These are phyloP conservation scores for Lithophane ornitopus DNA, from an alignment of 2,888 invertebrate genomes.

Conservation along the genomic window DNA sequence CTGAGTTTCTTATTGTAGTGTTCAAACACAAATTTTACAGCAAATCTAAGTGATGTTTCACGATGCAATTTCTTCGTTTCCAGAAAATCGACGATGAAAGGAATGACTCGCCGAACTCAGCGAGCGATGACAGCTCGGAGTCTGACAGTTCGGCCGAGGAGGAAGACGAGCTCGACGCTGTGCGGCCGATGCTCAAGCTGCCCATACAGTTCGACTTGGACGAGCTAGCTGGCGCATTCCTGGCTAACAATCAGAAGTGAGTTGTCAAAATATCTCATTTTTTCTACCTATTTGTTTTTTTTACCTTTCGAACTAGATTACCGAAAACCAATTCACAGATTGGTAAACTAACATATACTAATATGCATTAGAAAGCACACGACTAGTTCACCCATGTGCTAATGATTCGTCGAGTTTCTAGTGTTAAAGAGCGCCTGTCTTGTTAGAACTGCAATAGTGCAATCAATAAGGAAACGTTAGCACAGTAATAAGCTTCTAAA, in stretches of 20 bases:
- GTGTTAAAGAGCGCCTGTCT: slow-evolving; percentile 4
- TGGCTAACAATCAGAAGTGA: slow-evolving; percentile 93
- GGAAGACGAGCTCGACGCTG: slow-evolving; percentile 91
- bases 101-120: slow-evolving; percentile 79
- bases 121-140: slow-evolving; percentile 88
- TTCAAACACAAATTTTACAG: background rate
- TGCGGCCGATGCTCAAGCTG: slow-evolving; percentile 92
- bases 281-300: background rate
- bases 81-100: slow-evolving; percentile 88
- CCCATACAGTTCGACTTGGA: slow-evolving; percentile 96
- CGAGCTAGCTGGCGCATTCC: slow-evolving; percentile 94
- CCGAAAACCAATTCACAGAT: background rate
- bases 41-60: background rate
- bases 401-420: background rate
- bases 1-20: slow-evolving; percentile 6
- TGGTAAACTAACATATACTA: background rate
- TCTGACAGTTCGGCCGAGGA: slow-evolving; percentile 91
- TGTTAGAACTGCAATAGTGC: slow-evolving; percentile 11
- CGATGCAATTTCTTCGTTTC: slow-evolving; percentile 58
- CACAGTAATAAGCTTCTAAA: background rate
- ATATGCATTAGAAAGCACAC: slow-evolving; percentile 3
- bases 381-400: background rate
- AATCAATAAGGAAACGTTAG: background rate
- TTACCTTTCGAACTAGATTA: background rate
- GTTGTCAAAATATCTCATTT: slow-evolving; percentile 45